Percentiles rank a stretch among this genome's conserved stretches.
Evolutionary conservation across 2,797 vertebrate species (phyloP).

Genomic region (Podarcis lilfordi): DNA sequence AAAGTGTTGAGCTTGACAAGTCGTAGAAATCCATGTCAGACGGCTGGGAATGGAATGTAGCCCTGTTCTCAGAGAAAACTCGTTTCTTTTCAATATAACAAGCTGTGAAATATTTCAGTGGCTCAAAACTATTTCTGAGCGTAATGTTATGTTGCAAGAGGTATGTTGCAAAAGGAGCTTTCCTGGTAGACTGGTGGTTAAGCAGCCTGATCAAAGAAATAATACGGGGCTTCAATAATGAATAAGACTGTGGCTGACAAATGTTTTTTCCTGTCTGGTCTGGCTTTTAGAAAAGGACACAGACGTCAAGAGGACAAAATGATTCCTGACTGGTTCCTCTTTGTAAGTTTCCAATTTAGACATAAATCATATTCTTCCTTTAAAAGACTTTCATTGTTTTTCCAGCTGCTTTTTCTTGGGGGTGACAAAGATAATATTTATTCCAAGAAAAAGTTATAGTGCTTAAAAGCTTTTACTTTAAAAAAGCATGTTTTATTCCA

Average conservation of each 20-base stretch:
- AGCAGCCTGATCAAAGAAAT: not conserved
- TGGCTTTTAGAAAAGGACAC: not conserved
- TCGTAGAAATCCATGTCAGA: not conserved
- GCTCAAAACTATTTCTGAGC: not conserved
- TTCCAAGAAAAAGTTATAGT: too few relatives aligned
- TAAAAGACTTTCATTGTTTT: not conserved
- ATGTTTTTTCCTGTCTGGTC: conserved; percentile 1
- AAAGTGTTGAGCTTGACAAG: not conserved
- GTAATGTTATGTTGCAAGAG: not conserved
- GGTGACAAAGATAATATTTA: too few relatives aligned
- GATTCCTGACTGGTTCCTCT: not conserved
- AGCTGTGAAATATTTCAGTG: conserved; percentile 6
- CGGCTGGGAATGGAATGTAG: not conserved
- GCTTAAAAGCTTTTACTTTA: too few relatives aligned
- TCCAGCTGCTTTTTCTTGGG: not conserved
- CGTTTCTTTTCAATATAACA: conserved; percentile 3
- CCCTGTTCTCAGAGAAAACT: not conserved
- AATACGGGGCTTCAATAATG: not conserved
- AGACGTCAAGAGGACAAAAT: not conserved
- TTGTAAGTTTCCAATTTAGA: not conserved
- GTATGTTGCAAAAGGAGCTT: not conserved
- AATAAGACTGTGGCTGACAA: fast-evolving
- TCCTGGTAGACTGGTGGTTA: not conserved
- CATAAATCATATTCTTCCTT: not conserved
- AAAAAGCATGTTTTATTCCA: too few relatives aligned